Evolutionary conservation across 2,888 invertebrate species (phyloP).

Genomic region (Nasonia oneida): DNA sequence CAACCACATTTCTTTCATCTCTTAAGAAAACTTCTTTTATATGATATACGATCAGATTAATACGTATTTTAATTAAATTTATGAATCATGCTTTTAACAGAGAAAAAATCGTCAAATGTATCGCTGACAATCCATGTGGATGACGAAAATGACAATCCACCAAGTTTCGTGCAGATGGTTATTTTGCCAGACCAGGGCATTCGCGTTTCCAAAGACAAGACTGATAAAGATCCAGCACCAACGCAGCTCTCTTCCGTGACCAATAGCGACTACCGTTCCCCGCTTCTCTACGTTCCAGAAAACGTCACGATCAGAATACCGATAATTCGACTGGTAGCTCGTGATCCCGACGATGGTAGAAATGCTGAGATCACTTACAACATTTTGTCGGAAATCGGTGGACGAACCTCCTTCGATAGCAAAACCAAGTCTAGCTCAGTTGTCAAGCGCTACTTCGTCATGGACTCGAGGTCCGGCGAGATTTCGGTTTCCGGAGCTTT

Average conservation of each 20-base stretch:
- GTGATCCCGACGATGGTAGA: constrained; percentile 86
- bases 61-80: constrained; percentile 46
- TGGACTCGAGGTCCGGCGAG: constrained; percentile 89
- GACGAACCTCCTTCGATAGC: not conserved
- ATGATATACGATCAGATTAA: no score
- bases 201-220: constrained; percentile 82
- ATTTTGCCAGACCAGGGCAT: constrained; percentile 86
- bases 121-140: constrained; percentile 85
- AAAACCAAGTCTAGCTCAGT: constrained; percentile 74
- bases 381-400: constrained; percentile 82
- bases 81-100: constrained; percentile 72
- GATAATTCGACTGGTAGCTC: constrained; percentile 85
- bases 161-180: constrained; percentile 86
- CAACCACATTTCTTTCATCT: not conserved
- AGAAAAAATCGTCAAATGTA: constrained; percentile 88
- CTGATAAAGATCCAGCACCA: not conserved
- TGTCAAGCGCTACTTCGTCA: constrained; percentile 85
- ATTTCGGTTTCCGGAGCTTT: constrained; percentile 86
- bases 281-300: constrained; percentile 86
- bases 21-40: no score
- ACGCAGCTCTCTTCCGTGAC: constrained; percentile 42
- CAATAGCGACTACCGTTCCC: constrained; percentile 77
- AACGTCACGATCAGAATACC: constrained; percentile 86
- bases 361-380: constrained; percentile 88
- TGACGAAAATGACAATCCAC: constrained; percentile 91